Evolutionary conservation across 2,797 vertebrate species (phyloP), one percentile per base, ranked within the genome.

Genomic region (Perodicticus potto): DNA sequence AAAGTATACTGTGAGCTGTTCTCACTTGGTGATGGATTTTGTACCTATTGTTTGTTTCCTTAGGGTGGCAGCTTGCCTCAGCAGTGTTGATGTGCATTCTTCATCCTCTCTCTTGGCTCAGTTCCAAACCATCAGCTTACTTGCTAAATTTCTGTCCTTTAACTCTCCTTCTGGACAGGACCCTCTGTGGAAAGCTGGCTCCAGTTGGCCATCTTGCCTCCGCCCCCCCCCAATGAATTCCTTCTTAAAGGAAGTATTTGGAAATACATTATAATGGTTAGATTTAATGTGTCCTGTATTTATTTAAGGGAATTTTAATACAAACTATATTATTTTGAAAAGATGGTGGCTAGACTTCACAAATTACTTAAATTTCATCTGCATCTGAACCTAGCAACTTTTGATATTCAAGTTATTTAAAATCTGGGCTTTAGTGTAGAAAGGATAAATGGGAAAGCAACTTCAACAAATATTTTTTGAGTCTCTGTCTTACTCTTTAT

Each of bases 341-440:
- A 84, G 63, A 37, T 2, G n/a, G 74, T 67, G 19, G 22, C 1
- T 82, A 65, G 61, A 72, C 34, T 93, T 91, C 29, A 91, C 34
- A 78, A 93, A 63, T 70, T 45, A 74, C 32, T 93, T 96, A 69
- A 89, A 89, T 45, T 86, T 89, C 59, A 72, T 49, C 53, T 90
- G 29, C 34, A 45, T 92, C 25, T 93, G 29, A 95, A 85, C 61
- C 25, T 77, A 89, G 3, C 20, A 89, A 83, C 8, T 89, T 80
- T 67, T 88, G 70, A 80, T 49, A 94, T 27, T 80, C 34, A 72
- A 82, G 23, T 37, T 87, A 29, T 93, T 92, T 77, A 37, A 82
- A 88, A 83, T 76, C 29, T 70, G 25, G 7, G 10, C 63, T 0
- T 87, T 57, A 0, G 25, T 16, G 11, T 67, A 9, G 23, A 10